Evolutionary conservation across 1,140 invertebrate species (phyloP).

Genomic region (Drosophila melanogaster): Release_6_plus_ISO1_MT NT_033779.5:9144501-9145000

Average conservation of each 20-base stretch:
- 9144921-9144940: slow-evolving; percentile 60
- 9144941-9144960: slow-evolving; percentile 81
- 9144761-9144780: slow-evolving; percentile 20
- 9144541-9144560: slow-evolving; percentile 13
- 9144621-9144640: not conserved
- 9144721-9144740: not conserved
- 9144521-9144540: slow-evolving; percentile 41
- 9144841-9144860: slow-evolving; percentile 39
- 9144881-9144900: slow-evolving; percentile 54
- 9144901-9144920: slow-evolving; percentile 60
- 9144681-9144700: slow-evolving; percentile 7
- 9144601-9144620: slow-evolving; percentile 38
- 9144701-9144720: not conserved
- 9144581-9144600: slow-evolving; percentile 23
- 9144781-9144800: slow-evolving; percentile 10
- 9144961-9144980: slow-evolving; percentile 60
- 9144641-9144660: slow-evolving; percentile 4
- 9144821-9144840: slow-evolving; percentile 26
- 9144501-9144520: slow-evolving; percentile 31
- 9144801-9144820: slow-evolving; percentile 31
- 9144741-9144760: slow-evolving; percentile 13
- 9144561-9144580: slow-evolving; percentile 69
- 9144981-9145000: slow-evolving; percentile 51
- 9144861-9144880: slow-evolving; percentile 27
- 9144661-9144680: not conserved